Conservation (phyloP, 2,113 vertebrate species). For the Aphelocoma coerulescens region DNA sequence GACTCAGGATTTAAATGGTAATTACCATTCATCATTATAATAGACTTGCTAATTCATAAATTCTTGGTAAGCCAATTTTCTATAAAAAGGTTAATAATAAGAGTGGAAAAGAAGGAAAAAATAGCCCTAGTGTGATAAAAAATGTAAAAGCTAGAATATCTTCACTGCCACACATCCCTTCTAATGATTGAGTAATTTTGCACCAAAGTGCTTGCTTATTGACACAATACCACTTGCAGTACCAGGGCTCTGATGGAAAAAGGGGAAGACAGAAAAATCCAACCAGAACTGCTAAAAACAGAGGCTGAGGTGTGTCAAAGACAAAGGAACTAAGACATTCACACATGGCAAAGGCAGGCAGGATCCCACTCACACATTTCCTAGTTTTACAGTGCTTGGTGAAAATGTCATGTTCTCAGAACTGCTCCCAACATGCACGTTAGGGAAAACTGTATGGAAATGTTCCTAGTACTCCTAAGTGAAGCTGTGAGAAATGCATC, state of each 20-base stretch:
- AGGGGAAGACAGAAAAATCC: background rate
- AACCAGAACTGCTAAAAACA: background rate
- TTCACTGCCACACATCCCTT: constrained; percentile 53
- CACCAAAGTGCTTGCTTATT: constrained; percentile 58
- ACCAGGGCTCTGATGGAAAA: background rate
- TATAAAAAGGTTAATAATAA: constrained; percentile 81
- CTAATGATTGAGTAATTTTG: constrained; percentile 61
- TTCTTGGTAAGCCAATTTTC: constrained; percentile 81
- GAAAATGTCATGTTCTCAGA: background rate
- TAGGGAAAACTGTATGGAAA: background rate
- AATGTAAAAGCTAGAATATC: constrained; percentile 73
- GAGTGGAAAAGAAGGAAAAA: constrained; percentile 70
- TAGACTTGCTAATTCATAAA: constrained; percentile 83
- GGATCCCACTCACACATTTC: background rate
- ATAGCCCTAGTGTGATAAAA: constrained; percentile 72
- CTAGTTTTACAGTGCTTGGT: background rate
- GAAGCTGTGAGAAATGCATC: background rate
- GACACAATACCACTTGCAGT: background rate
- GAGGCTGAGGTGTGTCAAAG: background rate
- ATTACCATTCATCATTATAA: constrained; percentile 84
- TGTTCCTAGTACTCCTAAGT: background rate
- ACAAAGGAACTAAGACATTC: background rate
- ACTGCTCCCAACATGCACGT: background rate
- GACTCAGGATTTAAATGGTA: constrained; percentile 79
- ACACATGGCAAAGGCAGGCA: background rate